Conservation (phyloP, 2,888 invertebrate genomes). For the Pseudolycoriella hygida region DNA sequence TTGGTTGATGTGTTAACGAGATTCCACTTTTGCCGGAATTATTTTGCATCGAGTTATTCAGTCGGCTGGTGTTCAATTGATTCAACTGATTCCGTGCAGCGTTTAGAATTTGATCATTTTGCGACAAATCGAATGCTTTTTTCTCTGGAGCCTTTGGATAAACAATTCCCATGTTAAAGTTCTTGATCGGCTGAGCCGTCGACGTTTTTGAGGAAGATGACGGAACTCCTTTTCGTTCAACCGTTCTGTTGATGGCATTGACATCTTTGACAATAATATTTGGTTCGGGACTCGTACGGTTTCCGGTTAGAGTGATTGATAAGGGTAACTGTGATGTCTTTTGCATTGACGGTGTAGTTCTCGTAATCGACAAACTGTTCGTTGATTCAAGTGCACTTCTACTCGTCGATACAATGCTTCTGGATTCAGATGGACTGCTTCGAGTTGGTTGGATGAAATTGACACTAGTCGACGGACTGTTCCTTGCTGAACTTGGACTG, state of each 20-base stretch:
- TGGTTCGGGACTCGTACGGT: slow-evolving; percentile 1
- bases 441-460: no score
- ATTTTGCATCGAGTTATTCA: no score
- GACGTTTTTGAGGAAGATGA: not conserved
- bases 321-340: not conserved
- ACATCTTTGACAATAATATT: slow-evolving; percentile 1
- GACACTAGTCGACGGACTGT: no score
- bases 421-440: not conserved
- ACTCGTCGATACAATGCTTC: no score
- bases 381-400: no score
- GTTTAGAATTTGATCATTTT: not conserved
- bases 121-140: not conserved
- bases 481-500: no score
- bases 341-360: no score
- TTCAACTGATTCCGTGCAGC: not conserved
- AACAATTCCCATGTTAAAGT: slow-evolving; percentile 2
- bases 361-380: no score
- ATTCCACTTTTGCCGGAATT: no score
- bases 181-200: not conserved
- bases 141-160: not conserved
- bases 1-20: no score
- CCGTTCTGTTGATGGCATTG: not conserved
- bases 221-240: not conserved
- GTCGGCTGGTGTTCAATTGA: no score
- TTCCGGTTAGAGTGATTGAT: not conserved